Percentiles rank a stretch among this genome's conserved stretches.
phyloP scores from a whole-genome alignment of 2,888 invertebrate species.

The Hirudinaria manillensis region DNA sequence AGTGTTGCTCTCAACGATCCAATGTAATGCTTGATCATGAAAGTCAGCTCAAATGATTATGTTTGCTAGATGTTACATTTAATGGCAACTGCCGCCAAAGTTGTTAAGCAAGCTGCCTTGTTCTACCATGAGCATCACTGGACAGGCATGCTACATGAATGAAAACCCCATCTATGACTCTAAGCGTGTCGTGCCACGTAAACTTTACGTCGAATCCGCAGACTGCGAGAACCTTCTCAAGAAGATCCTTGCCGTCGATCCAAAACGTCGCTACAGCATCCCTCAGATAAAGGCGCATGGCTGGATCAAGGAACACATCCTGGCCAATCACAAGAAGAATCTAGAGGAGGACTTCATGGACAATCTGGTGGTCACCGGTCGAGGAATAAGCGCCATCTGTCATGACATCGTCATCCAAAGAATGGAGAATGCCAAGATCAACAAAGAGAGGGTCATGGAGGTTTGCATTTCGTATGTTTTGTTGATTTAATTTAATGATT shows the following conservation, averaged over 20 bases:
- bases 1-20: no score
- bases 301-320: conserved; percentile 66
- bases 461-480: not conserved
- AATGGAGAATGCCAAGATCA: conserved; percentile 24
- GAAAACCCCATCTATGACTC: no score
- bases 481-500: not conserved
- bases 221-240: conserved; percentile 90
- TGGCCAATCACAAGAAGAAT: conserved; percentile 43
- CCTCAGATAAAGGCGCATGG: conserved; percentile 84
- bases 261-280: conserved; percentile 79
- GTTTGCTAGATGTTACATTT: no score
- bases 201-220: conserved; percentile 51
- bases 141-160: no score
- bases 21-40: no score
- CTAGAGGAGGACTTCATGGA: conserved; percentile 23
- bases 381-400: conserved; percentile 21
- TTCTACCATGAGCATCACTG: no score
- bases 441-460: conserved; percentile 24
- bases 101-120: no score
- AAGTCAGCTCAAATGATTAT: no score
- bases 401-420: conserved; percentile 24
- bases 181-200: no score
- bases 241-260: conserved; percentile 89
- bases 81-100: no score
- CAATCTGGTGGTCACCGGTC: conserved; percentile 26